A percentile compares a stretch with the other conserved stretches of the same genome.
These are phyloP conservation scores for Noctuana brunneofusca DNA, from an alignment of 2,888 invertebrate genomes.

Conservation along the genomic window DNA sequence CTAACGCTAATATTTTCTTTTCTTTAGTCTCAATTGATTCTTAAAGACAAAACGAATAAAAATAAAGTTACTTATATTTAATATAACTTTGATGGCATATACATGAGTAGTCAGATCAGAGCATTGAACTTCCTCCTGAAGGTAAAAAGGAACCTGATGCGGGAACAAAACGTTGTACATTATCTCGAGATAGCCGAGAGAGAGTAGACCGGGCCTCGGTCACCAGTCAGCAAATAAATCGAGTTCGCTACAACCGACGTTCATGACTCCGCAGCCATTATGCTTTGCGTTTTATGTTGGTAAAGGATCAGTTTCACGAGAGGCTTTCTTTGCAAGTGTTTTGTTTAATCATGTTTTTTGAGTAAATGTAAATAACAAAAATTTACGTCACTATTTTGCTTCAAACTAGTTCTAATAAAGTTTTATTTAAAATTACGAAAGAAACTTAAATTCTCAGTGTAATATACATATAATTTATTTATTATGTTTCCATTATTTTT, in stretches of 20 bases:
- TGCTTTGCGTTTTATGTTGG: conserved; percentile 34
- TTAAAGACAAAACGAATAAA: no score
- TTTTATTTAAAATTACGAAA: no score
- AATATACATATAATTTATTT: no score
- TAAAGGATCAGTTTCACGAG: conserved; percentile 28
- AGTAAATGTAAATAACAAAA: neutral
- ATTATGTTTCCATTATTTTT: no score
- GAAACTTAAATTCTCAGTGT: no score
- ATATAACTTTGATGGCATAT: no score
- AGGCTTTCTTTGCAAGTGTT: conserved; percentile 10
- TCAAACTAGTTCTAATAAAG: no score
- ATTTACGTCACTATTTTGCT: no score
- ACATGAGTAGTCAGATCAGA: neutral
- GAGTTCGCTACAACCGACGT: conserved; percentile 31
- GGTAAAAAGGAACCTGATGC: neutral
- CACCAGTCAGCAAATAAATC: conserved; percentile 40
- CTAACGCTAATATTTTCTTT: no score
- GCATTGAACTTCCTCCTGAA: no score
- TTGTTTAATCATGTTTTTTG: neutral
- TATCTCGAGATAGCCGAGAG: conserved; percentile 38
- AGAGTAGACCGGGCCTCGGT: conserved; percentile 28
- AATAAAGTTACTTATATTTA: no score
- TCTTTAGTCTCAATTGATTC: no score
- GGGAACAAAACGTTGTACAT: conserved; percentile 30
- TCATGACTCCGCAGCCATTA: conserved; percentile 37